phyloP scores from a whole-genome alignment of 2,113 vertebrate species.

The Cyprinodon variegatus region DNA sequence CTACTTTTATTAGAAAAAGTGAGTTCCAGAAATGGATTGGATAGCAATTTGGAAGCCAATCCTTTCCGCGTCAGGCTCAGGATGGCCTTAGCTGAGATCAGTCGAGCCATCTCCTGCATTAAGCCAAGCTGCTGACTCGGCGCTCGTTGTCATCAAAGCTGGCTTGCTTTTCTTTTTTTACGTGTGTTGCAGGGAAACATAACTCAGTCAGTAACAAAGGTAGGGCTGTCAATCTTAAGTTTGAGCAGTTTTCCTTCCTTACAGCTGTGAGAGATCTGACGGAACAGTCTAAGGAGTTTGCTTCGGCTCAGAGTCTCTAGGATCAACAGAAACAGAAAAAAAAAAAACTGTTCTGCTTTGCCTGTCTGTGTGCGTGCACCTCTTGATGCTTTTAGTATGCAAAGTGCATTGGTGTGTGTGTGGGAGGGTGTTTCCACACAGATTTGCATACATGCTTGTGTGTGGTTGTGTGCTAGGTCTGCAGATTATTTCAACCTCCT shows the following conservation, averaged over 20 bases:
- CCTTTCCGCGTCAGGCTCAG: slow-evolving; percentile 56
- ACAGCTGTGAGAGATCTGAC: slow-evolving; percentile 68
- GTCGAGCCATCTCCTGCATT: slow-evolving; percentile 55
- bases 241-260: slow-evolving; percentile 64
- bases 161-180: slow-evolving; percentile 49
- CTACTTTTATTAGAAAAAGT: slow-evolving; percentile 49
- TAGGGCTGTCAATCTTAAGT: slow-evolving; percentile 75
- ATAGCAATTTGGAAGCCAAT: slow-evolving; percentile 64
- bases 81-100: slow-evolving; percentile 65
- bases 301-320: slow-evolving; percentile 60
- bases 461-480: slow-evolving; percentile 7
- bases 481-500: slow-evolving; percentile 26
- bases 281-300: slow-evolving; percentile 33
- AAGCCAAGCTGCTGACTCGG: slow-evolving; percentile 68
- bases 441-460: slow-evolving; percentile 45
- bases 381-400: slow-evolving; percentile 53
- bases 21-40: slow-evolving; percentile 65
- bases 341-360: slow-evolving; percentile 43
- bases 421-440: slow-evolving; percentile 25
- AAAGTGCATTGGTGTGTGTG: slow-evolving; percentile 20
- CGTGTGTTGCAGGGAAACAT: slow-evolving; percentile 66
- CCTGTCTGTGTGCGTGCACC: slow-evolving; percentile 13
- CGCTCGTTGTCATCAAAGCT: slow-evolving; percentile 47
- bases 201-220: slow-evolving; percentile 78
- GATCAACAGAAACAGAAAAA: slow-evolving; percentile 34